phyloP scores from a whole-genome alignment of 1,140 invertebrate genomes.

The Littorina saxatilis region DNA sequence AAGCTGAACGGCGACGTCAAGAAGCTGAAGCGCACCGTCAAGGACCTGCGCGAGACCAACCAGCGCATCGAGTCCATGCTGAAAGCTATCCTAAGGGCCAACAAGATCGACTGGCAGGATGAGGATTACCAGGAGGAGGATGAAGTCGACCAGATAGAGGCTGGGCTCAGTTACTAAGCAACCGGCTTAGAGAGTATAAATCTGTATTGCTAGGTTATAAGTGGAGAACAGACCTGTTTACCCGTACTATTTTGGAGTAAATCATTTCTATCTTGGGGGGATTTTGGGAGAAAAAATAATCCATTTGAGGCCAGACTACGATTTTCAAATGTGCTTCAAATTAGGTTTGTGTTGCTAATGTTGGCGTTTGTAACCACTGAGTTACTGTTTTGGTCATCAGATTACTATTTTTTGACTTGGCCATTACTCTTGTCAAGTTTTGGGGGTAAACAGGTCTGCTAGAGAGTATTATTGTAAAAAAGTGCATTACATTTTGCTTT shows the following conservation, averaged over 20 bases:
- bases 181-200: neutral
- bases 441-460: neutral
- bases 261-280: neutral
- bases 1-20: slow-evolving; percentile 61
- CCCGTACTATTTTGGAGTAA: no score
- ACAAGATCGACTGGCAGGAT: slow-evolving; percentile 60
- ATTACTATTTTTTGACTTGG: no score
- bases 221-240: no score
- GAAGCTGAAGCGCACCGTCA: slow-evolving; percentile 59
- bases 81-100: slow-evolving; percentile 50
- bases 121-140: slow-evolving; percentile 64
- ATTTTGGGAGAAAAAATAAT: neutral
- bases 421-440: no score
- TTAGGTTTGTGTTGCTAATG: no score
- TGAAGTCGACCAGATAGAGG: slow-evolving; percentile 41
- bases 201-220: no score
- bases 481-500: neutral
- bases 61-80: slow-evolving; percentile 65
- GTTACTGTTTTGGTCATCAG: no score
- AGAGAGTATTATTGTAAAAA: neutral
- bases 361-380: no score
- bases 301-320: no score
- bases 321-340: no score
- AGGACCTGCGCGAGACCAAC: slow-evolving; percentile 56
- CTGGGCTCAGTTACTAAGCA: slow-evolving; percentile 14